These are phyloP conservation scores for Patiria pectinifera DNA, from an alignment of 53 echinoderm and acorn worm species.

Conservation along the genomic window DNA sequence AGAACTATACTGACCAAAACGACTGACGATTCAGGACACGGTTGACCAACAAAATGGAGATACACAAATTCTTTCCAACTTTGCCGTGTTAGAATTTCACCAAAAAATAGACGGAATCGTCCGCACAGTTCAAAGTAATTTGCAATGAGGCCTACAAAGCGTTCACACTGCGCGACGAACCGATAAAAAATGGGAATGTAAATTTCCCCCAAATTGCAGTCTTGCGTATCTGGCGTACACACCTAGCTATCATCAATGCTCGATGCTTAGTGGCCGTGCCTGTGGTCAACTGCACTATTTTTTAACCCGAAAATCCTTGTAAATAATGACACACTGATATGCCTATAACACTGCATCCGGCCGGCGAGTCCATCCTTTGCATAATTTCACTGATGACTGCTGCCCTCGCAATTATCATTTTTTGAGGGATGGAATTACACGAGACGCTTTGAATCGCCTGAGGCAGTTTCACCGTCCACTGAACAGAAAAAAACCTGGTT, in stretches of 20 bases:
- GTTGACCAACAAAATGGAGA: not conserved
- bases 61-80: too few species aligned
- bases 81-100: too few species aligned
- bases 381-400: slow-evolving; percentile 8
- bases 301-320: not conserved
- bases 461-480: not conserved
- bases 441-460: not conserved
- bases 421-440: not conserved
- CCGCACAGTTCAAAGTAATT: not conserved
- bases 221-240: not conserved
- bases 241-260: not conserved
- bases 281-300: slow-evolving; percentile 8
- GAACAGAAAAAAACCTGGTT: not conserved
- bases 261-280: not conserved
- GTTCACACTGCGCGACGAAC: not conserved
- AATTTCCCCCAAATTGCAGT: not conserved
- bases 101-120: too few species aligned
- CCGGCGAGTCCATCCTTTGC: not conserved
- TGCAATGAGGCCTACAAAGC: not conserved
- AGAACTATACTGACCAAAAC: not conserved
- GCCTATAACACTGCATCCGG: slow-evolving; percentile 38
- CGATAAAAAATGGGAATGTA: not conserved
- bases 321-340: slow-evolving; percentile 23
- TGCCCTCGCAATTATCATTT: not conserved
- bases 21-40: not conserved